Evolutionary conservation across 2,797 vertebrate species (phyloP).

Genomic region (Crenuchus spilurus): DNA sequence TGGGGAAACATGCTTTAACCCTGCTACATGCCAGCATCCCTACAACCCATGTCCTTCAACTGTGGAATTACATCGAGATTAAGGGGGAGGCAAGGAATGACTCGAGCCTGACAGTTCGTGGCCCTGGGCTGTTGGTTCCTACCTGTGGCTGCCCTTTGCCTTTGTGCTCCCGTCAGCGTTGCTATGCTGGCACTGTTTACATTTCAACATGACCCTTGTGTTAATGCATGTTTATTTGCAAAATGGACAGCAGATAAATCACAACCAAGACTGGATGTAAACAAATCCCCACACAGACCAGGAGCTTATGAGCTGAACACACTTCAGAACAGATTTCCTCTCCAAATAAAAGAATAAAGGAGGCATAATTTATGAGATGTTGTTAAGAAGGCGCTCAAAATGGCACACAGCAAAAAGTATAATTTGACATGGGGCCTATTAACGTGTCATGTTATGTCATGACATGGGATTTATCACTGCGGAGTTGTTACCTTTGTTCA

Average conservation of each 20-base stretch:
- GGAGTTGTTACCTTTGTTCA: conserved; percentile 43
- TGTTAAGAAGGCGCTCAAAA: conserved; percentile 24
- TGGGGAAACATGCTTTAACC: conserved; percentile 56
- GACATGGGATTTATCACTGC: conserved; percentile 41
- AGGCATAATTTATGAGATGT: conserved; percentile 35
- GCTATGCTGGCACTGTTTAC: conserved; percentile 51
- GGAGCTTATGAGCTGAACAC: neutral
- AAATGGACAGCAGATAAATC: conserved; percentile 40
- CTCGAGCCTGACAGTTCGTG: conserved; percentile 53
- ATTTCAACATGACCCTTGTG: conserved; percentile 39
- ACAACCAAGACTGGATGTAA: conserved; percentile 22
- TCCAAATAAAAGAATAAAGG: conserved; percentile 39
- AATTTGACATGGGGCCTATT: conserved; percentile 47
- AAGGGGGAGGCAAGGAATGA: conserved; percentile 48
- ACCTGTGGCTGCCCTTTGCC: conserved; percentile 26
- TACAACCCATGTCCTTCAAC: conserved; percentile 67
- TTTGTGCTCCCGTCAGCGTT: conserved; percentile 44
- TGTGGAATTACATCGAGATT: conserved; percentile 63
- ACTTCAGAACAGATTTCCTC: conserved; percentile 31
- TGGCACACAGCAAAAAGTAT: conserved; percentile 40
- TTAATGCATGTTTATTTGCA: conserved; percentile 43
- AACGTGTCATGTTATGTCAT: conserved; percentile 45
- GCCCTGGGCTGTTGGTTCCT: conserved; percentile 57
- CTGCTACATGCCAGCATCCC: conserved; percentile 40
- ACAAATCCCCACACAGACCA: conserved; percentile 13